Conservation (phyloP, 2,888 invertebrate species). For the Leptinotarsa rubiginosa region DNA sequence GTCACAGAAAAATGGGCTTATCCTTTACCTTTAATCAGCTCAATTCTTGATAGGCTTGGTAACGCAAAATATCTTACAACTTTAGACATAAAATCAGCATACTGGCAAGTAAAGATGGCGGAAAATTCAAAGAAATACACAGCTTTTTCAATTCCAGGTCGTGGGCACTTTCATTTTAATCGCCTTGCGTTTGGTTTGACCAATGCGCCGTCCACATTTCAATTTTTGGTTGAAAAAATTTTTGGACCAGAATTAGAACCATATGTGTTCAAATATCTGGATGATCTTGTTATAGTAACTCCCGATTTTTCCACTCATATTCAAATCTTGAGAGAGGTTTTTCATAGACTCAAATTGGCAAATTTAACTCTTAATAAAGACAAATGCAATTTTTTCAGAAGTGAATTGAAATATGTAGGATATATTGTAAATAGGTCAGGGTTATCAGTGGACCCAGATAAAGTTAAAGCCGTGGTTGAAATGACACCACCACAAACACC, state of each 20-base stretch:
- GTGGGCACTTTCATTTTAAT: constrained; percentile 54
- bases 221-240: constrained; percentile 52
- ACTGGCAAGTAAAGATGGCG: constrained; percentile 53
- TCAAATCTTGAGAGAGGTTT: constrained; percentile 26
- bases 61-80: constrained; percentile 53
- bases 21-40: too few species aligned
- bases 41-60: constrained; percentile 53
- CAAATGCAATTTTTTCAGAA: constrained; percentile 20
- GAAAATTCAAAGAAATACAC: constrained; percentile 47
- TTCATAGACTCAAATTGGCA: constrained; percentile 6
- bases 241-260: constrained; percentile 48
- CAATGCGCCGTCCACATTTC: constrained; percentile 55
- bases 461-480: constrained; percentile 12
- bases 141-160: constrained; percentile 53
- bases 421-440: constrained; percentile 25
- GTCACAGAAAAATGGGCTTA: too few species aligned
- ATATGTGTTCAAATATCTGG: constrained; percentile 48
- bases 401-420: constrained; percentile 16
- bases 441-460: constrained; percentile 15
- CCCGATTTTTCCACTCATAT: constrained; percentile 46
- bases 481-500: constrained; percentile 2
- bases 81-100: constrained; percentile 53
- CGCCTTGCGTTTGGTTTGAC: constrained; percentile 55
- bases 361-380: constrained; percentile 11
- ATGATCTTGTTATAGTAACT: constrained; percentile 46